phyloP scores from a whole-genome alignment of 2,888 invertebrate species.

The Lasiommata megera region DNA sequence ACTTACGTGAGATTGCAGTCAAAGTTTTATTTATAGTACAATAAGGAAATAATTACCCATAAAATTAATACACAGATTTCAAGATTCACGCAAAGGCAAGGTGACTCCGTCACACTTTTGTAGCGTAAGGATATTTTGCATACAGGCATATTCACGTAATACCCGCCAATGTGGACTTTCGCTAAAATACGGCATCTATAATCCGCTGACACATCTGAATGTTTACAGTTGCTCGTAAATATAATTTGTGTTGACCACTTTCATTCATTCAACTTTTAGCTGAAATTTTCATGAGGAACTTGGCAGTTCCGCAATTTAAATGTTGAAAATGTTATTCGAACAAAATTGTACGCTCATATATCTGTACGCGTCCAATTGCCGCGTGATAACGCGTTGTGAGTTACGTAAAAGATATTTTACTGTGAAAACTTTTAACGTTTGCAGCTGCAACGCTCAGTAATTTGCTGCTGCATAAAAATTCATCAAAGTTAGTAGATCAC shows the following conservation, averaged over 20 bases:
- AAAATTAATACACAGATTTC: too few species aligned
- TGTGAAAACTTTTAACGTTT: constrained; percentile 59
- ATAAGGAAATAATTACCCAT: too few species aligned
- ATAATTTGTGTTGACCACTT: constrained; percentile 73
- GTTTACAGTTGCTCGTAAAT: constrained; percentile 58
- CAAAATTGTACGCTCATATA: constrained; percentile 32
- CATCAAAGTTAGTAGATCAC: constrained; percentile 28
- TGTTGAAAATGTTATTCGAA: constrained; percentile 33
- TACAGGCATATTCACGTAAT: too few species aligned
- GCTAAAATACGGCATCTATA: not conserved
- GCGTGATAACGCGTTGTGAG: constrained; percentile 28
- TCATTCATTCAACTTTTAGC: constrained; percentile 68
- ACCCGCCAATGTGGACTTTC: not conserved
- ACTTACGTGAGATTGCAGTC: too few species aligned
- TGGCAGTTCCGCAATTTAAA: constrained; percentile 45
- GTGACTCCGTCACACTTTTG: too few species aligned
- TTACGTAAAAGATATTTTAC: constrained; percentile 47
- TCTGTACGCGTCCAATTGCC: constrained; percentile 26
- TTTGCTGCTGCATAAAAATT: constrained; percentile 24
- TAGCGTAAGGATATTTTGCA: too few species aligned
- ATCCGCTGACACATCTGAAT: constrained; percentile 47
- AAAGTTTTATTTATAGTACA: too few species aligned
- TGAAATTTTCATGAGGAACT: constrained; percentile 53
- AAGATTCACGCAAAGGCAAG: too few species aligned
- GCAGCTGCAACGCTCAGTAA: constrained; percentile 48